These are phyloP conservation scores for Sycophila texana DNA, from an alignment of 2,888 invertebrate genomes.

Conservation along the genomic window DNA sequence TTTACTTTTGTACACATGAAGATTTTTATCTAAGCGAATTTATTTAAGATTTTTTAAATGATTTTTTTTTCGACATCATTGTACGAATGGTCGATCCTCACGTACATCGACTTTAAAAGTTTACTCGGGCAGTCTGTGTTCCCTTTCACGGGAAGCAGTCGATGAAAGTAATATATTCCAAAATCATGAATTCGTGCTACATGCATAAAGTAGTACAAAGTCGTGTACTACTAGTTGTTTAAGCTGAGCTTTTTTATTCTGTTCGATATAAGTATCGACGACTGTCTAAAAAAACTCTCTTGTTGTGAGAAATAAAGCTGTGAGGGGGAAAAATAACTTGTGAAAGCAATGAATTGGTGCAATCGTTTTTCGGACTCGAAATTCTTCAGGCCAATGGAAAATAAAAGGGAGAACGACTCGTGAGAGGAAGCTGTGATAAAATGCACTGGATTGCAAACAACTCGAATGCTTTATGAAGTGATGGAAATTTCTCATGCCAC, in stretches of 20 bases:
- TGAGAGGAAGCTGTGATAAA: slow-evolving; percentile 61
- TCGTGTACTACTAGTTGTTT: not conserved
- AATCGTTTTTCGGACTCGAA: slow-evolving; percentile 40
- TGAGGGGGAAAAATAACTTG: not conserved
- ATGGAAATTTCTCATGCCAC: slow-evolving; percentile 15
- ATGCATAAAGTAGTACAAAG: too few species aligned
- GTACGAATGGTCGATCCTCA: slow-evolving; percentile 11
- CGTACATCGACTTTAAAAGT: slow-evolving; percentile 45
- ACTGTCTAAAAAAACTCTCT: too few species aligned
- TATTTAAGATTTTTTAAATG: not conserved
- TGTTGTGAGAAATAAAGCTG: not conserved
- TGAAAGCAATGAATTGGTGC: slow-evolving; percentile 49
- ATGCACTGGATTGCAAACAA: slow-evolving; percentile 19
- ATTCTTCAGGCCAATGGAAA: slow-evolving; percentile 30
- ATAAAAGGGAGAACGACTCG: slow-evolving; percentile 35
- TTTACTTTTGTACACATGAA: not conserved
- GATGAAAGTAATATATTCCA: not conserved
- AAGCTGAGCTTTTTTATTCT: not conserved
- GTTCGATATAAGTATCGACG: not conserved
- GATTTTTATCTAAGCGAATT: too few species aligned
- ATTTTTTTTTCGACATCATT: slow-evolving; percentile 1
- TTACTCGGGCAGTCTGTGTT: slow-evolving; percentile 59
- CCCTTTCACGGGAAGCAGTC: slow-evolving; percentile 4
- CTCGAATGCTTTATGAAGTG: slow-evolving; percentile 2
- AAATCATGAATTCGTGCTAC: not conserved